Base-by-base conservation (phyloP, 2,113 vertebrate genomes). In the Rhodinocichla rosea region DNA sequence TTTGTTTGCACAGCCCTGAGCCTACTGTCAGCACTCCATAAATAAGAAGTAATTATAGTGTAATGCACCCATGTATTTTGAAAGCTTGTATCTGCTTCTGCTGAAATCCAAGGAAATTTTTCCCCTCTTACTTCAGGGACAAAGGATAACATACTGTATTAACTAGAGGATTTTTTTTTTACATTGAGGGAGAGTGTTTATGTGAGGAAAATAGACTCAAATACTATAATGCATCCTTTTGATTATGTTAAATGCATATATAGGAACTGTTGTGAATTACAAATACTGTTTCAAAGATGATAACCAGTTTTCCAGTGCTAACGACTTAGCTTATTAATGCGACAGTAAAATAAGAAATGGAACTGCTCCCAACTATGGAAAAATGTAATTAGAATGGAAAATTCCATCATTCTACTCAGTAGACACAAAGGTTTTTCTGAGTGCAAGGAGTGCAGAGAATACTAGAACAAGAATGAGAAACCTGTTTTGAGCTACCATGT, bases 21-120 rank as follows among this genome's bases (percentile, higher is more conserved):
- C 71, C 87, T 87, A 95, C 93, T 96, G 93, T 97, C 96, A 97
- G 78, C 95, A 95, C 95, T 83, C 91, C 77, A 97, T 96, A 95
- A 97, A 97, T 95, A 97, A 91, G 78, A 77, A 96, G 87, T 92
- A 94, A 94, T 97, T 95, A 80, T 67, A 85, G 59, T 81, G 80
- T 73, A 92, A 83, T 42, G 60, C 87, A 93, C 59, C 79, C 93
- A 86, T 92, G 88, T 86, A 83, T 95, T 96, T 94, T 95, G 93
- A 92, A 94, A 81, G 71, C 83, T 80, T 83, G 68, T 22, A 63
- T 70, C 71, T 96, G 75, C 90, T 90, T 45, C 91, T 90, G 49
- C 56, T 90, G 92, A 95, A 94, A 88, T 86, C 47, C 68, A 93
- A 86, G 68, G 76, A 63, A 93, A 55, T 67, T 63, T 95, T 91